These are phyloP conservation scores for Rhynchotus rufescens DNA, from an alignment of 2,797 vertebrate species.

Conservation along the genomic window DNA sequence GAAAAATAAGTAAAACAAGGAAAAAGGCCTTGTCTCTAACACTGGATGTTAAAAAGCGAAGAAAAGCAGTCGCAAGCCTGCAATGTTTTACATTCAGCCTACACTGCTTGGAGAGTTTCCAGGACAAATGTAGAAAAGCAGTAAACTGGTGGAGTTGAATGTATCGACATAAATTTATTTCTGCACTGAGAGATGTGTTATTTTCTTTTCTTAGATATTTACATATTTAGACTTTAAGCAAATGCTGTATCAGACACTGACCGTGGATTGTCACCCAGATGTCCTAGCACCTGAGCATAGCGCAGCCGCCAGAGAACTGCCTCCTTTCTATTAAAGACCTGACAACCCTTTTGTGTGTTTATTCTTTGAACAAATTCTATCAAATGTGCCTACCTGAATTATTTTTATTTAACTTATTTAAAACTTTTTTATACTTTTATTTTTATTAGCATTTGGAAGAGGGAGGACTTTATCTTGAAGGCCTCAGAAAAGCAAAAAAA, in stretches of 20 bases:
- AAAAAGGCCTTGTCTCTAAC: not conserved
- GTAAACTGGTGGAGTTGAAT: not conserved
- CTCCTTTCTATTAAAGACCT: not conserved
- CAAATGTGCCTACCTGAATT: not conserved
- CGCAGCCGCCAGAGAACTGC: not conserved
- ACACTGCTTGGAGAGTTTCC: conserved; percentile 4
- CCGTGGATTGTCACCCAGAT: not conserved
- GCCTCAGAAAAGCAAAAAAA: not conserved
- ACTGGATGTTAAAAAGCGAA: conserved; percentile 28
- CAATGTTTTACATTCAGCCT: not conserved
- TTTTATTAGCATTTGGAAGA: not conserved
- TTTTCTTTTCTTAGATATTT: not conserved
- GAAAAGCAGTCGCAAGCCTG: not conserved
- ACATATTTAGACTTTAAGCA: not conserved
- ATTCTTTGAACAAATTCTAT: not conserved
- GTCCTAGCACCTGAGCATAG: not conserved
- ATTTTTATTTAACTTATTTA: not conserved
- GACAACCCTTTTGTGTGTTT: not conserved
- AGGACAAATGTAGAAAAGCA: conserved; percentile 15
- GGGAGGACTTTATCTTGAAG: not conserved
- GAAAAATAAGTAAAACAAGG: conserved; percentile 24
- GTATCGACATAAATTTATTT: not conserved
- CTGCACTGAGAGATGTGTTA: not conserved
- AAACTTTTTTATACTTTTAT: not conserved
- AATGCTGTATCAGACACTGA: not conserved